These are phyloP conservation scores for Toxotes chatareus DNA, from an alignment of 2,113 vertebrate species.

Conservation along the genomic window DNA sequence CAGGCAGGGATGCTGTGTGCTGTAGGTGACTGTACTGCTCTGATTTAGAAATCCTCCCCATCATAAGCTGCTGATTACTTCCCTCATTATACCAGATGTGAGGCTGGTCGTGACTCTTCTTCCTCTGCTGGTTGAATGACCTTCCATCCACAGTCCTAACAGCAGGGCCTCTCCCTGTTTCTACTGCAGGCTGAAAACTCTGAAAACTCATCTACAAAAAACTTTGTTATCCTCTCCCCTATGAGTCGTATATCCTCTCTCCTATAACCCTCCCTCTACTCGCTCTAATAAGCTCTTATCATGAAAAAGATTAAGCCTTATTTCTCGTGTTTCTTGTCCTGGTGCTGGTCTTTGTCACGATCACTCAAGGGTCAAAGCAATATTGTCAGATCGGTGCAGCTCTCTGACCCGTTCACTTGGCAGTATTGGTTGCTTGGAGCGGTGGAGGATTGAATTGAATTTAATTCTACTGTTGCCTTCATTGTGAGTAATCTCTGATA, in stretches of 20 bases:
- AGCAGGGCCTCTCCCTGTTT: neutral
- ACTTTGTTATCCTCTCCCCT: conserved; percentile 1
- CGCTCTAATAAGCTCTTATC: conserved; percentile 27
- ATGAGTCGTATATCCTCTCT: conserved; percentile 22
- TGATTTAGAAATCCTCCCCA: neutral
- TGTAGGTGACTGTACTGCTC: neutral
- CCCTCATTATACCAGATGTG: conserved; percentile 22
- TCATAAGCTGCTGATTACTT: neutral
- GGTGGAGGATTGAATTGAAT: neutral
- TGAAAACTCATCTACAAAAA: conserved; percentile 22
- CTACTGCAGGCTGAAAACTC: neutral
- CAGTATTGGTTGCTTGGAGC: neutral
- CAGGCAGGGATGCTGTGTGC: neutral
- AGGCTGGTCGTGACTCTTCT: neutral
- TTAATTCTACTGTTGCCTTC: neutral
- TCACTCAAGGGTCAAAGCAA: conserved; percentile 31
- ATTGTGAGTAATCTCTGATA: neutral
- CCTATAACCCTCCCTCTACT: neutral
- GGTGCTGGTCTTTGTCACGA: neutral
- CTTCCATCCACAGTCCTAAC: neutral
- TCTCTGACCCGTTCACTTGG: neutral
- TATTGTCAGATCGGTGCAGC: neutral
- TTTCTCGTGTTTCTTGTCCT: neutral
- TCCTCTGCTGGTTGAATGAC: conserved; percentile 5
- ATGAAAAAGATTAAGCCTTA: neutral